Evolutionary conservation across 1,140 invertebrate genomes (phyloP), one percentile per base, ranked within the genome.

Genomic region (Orussus abietinus): DNA sequence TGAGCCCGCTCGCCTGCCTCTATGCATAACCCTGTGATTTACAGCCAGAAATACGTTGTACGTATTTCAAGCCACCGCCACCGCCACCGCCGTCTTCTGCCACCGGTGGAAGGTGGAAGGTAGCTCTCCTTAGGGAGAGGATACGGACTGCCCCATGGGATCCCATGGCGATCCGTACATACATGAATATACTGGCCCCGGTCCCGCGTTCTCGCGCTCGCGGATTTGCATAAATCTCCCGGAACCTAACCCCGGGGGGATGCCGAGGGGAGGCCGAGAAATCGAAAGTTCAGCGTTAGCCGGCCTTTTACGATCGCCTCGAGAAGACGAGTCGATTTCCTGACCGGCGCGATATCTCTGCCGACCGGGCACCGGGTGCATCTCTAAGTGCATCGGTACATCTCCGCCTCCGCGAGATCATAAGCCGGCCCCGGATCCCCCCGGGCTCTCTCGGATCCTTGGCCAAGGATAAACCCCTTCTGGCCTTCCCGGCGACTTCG

Each of bases 221-320:
- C 39, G 51, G 53, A 68, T 65, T 69, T 63, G 50, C 61, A 64
- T 64, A 68, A 65, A 64, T 64, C 65, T 57, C n/a, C n/a, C 45
- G 47, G 35, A 53, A 55, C n/a, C n/a, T n/a, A n/a, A n/a, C n/a
- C n/a, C n/a, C n/a, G n/a, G n/a, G n/a, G n/a, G n/a, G n/a, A n/a
- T n/a, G n/a, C n/a, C 35, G 43, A 38, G 48, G 38, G 49, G 48
- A 51, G 53, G 53, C 51, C 22, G 50, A 52, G 61, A 65, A 68
- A 66, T 65, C 61, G 62, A 65, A 68, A 65, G 61, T 61, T 57
- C 51, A 53, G 48, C 47, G 36, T 47, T 6, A 25, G 22, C 6
- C 28, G 15, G 32, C 28, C 36, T 38, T 56, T 56, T 56, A 58
- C 51, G 55, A 56, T 49, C 51, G 40, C 38, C 18, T 32, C 29